These are phyloP conservation scores for Pseudopleuronectes americanus DNA, from an alignment of 2,797 vertebrate genomes.

Conservation along the genomic window DNA sequence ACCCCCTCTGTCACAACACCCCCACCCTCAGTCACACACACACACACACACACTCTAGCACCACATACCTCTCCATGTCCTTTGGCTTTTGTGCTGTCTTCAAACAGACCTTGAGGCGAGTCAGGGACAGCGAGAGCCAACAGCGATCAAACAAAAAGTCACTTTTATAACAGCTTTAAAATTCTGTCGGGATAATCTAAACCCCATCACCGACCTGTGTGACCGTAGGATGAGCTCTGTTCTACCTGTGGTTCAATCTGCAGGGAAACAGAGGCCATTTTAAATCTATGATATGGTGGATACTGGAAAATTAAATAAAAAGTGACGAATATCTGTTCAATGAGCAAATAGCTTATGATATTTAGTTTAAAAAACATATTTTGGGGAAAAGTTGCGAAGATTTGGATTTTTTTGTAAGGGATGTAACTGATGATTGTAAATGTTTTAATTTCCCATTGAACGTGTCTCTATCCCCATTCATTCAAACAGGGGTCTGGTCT, in stretches of 20 bases:
- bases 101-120: constrained; percentile 68
- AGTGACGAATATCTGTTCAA: no score
- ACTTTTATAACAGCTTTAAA: constrained; percentile 75
- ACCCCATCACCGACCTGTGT: constrained; percentile 48
- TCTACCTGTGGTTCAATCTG: background rate
- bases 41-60: constrained; percentile 1
- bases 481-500: no score
- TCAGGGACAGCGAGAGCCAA: constrained; percentile 45
- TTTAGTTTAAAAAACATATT: no score
- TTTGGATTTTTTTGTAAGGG: no score
- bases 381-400: no score
- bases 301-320: no score
- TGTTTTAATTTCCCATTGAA: no score
- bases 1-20: constrained; percentile 27
- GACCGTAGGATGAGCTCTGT: constrained; percentile 14
- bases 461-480: no score
- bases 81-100: constrained; percentile 46
- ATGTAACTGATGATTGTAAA: no score
- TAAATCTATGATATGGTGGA: no score
- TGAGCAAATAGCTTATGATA: no score
- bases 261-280: no score
- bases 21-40: constrained; percentile 4
- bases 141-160: constrained; percentile 62
- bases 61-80: constrained; percentile 20
- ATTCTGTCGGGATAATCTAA: constrained; percentile 35